Evolutionary conservation across 1,140 invertebrate species (phyloP).

Genomic region (Tetranychus cinnabarinus): DNA sequence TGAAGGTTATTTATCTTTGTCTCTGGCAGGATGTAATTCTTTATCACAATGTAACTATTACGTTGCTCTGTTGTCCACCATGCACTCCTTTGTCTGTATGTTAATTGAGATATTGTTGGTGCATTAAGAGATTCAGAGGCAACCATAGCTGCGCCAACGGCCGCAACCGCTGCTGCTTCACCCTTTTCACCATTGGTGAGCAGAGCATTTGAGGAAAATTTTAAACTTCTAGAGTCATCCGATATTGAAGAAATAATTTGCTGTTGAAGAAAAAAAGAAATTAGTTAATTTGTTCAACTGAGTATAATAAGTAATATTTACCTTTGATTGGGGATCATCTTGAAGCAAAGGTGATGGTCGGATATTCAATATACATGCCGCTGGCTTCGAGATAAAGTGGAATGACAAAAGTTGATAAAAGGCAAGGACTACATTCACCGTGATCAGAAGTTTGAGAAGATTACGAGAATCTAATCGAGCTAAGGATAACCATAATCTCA

Average conservation of each 20-base stretch:
- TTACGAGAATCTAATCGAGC: constrained; percentile 10
- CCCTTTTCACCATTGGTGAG: neutral
- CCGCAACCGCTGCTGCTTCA: neutral
- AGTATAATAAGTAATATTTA: neutral
- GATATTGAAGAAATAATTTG: neutral
- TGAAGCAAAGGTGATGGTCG: neutral
- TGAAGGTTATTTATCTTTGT: neutral
- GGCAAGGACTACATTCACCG: constrained; percentile 14
- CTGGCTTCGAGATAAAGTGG: neutral
- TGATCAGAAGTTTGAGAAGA: constrained; percentile 11
- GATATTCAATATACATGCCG: neutral
- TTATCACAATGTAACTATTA: constrained; percentile 67
- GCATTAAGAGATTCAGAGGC: too few relatives aligned
- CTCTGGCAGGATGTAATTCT: constrained; percentile 45
- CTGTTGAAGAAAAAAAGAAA: neutral
- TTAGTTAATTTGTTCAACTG: neutral
- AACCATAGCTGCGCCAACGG: neutral
- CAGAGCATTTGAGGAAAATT: neutral
- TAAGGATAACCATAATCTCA: neutral
- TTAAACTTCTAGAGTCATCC: neutral
- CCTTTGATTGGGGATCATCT: neutral
- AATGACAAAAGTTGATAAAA: constrained; percentile 11
- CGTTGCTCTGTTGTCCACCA: constrained; percentile 29
- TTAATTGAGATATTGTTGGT: neutral
- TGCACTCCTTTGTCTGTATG: neutral